Evolutionary conservation across 1,140 invertebrate species (phyloP), one percentile per base, ranked within the genome.

Genomic region (Drosophila dunni): DNA sequence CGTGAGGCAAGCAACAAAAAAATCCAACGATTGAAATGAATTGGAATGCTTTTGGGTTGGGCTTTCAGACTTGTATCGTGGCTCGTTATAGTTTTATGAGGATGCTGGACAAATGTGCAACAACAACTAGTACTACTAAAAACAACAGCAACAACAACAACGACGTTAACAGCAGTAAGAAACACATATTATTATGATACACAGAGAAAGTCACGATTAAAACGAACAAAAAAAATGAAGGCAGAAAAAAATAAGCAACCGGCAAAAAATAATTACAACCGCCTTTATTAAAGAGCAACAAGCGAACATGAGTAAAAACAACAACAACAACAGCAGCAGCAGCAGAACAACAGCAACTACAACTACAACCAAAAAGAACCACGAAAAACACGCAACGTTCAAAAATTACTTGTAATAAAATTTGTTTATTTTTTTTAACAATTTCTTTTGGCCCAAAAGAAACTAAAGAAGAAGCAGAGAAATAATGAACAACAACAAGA

Each of bases 201-300:
- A 34, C 65, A 71, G 68, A 71, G 68, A 71, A 71, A 71, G 68
- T 71, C 61, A 71, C 68, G 61, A 71, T 71, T 71, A 57, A 64
- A 64, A 29, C 2, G 24, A 29, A 29, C 24, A 29, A 3, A 29
- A 29, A 29, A 24, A 24, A 24, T 2, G 3, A 24, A 24, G 24
- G 24, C 24, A 2, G 24, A 24, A 24, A 24, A n/a, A 29, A 29
- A 51, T 9, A 64, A 48, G 50, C 38, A 45, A 71, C 66, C 40
- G 33, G 34, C n/a, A 51, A 60, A 63, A 70, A 70, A 70, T 70
- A 70, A 70, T 70, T 70, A 70, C 67, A 70, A 70, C 38, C 42
- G 33, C 46, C 67, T 61, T 20, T 50, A 50, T 61, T 51, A 42
- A 51, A 51, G 45, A 50, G 60, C 60, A 42, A 46, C 61, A 42